phyloP scores from a whole-genome alignment of 2,113 vertebrate genomes.

The Prolemur simus region DNA sequence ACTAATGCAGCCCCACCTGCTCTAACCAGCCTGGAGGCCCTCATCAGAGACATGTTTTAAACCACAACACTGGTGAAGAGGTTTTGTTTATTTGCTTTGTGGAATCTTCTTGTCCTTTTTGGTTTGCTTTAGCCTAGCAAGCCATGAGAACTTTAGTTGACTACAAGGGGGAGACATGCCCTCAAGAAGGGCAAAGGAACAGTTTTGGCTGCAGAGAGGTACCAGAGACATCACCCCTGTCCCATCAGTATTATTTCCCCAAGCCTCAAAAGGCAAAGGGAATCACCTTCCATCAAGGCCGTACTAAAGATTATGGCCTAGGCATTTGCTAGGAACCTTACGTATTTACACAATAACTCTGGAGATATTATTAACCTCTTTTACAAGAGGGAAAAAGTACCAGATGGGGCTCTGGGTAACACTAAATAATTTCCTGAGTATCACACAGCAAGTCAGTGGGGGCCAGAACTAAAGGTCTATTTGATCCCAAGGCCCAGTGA shows the following conservation, averaged over 20 bases:
- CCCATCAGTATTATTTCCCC: neutral
- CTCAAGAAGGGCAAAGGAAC: neutral
- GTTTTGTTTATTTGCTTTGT: neutral
- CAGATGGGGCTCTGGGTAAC: neutral
- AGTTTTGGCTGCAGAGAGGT: neutral
- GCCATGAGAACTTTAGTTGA: neutral
- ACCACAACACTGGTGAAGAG: neutral
- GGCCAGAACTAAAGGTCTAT: neutral
- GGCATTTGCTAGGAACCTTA: neutral
- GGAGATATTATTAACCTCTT: slow-evolving; percentile 11
- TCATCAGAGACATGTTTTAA: neutral
- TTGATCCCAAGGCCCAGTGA: neutral
- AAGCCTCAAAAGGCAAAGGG: neutral
- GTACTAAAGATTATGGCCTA: neutral
- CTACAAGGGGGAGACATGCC: neutral
- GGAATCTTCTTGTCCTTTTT: neutral
- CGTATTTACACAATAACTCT: slow-evolving; percentile 29
- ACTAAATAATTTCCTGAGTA: neutral
- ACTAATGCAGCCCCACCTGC: neutral
- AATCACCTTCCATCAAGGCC: neutral
- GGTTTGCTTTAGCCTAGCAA: neutral
- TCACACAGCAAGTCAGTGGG: neutral
- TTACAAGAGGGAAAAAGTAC: neutral
- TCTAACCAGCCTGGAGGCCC: neutral
- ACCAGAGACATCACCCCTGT: neutral